Conservation (phyloP, 1,140 invertebrate species). For the Zaprionus gabonicus region DNA sequence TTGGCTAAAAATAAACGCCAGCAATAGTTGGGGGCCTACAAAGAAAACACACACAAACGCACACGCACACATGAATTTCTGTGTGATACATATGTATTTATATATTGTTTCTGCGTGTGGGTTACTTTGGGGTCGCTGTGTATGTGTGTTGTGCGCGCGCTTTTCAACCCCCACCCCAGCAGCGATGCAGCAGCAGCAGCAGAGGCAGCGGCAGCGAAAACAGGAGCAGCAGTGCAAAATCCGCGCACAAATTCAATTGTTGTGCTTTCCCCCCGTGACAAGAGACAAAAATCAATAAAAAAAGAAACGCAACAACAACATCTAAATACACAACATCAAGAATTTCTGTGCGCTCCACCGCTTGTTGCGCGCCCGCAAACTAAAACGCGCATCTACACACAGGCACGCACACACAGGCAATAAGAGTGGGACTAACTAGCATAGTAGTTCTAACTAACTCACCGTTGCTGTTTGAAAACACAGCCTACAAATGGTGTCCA, state of each 20-base stretch:
- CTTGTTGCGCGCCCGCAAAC: conserved; percentile 46
- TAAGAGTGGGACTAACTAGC: neutral
- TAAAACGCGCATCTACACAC: conserved; percentile 17
- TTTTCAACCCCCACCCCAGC: conserved; percentile 75
- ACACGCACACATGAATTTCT: conserved; percentile 9
- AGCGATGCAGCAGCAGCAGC: conserved; percentile 18
- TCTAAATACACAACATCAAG: conserved; percentile 72
- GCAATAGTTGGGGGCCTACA: conserved; percentile 60
- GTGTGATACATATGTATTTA: conserved; percentile 26
- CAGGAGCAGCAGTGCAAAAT: conserved; percentile 48
- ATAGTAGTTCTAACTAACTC: conserved; percentile 40
- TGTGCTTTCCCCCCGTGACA: conserved; percentile 32
- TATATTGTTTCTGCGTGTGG: conserved; percentile 30
- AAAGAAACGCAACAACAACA: conserved; percentile 63
- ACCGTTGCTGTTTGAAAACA: conserved; percentile 84
- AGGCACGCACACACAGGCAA: neutral
- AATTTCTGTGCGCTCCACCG: conserved; percentile 27
- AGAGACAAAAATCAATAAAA: conserved; percentile 80
- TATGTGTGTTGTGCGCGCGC: conserved; percentile 60
- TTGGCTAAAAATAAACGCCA: conserved; percentile 79
- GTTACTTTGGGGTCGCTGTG: conserved; percentile 44
- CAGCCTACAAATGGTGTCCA: conserved; percentile 84
- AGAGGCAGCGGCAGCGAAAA: conserved; percentile 29
- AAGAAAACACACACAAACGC: conserved; percentile 9
- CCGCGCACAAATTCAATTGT: conserved; percentile 64